Conservation (phyloP, 1,140 invertebrate genomes). For the Proales similis region DNA sequence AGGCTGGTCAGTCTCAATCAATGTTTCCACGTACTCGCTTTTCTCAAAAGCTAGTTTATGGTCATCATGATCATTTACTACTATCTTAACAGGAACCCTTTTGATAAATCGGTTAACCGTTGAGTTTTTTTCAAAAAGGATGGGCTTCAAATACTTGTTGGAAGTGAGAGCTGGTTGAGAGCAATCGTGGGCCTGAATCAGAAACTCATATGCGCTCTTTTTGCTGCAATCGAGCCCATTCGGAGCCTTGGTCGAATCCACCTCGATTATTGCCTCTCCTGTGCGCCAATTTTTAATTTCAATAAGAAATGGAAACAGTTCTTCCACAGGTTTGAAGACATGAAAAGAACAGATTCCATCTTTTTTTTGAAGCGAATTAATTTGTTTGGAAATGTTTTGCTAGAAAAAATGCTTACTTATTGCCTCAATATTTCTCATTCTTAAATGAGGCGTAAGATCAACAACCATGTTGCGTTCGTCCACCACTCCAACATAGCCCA, state of each 20-base stretch:
- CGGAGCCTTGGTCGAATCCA: neutral
- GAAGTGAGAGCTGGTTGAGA: slow-evolving; percentile 21
- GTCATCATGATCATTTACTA: slow-evolving; percentile 34
- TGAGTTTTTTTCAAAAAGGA: neutral
- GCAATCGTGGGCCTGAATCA: slow-evolving; percentile 31
- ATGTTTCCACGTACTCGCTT: neutral
- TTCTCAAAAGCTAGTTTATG: slow-evolving; percentile 14
- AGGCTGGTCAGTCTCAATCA: slow-evolving; percentile 25
- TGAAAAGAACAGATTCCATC: slow-evolving; percentile 37
- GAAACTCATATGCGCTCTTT: slow-evolving; percentile 26
- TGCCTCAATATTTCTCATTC: slow-evolving; percentile 36
- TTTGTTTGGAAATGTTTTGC: neutral
- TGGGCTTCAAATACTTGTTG: slow-evolving; percentile 1
- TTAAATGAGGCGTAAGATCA: slow-evolving; percentile 31
- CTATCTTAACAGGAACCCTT: slow-evolving; percentile 32
- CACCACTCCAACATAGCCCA: slow-evolving; percentile 11
- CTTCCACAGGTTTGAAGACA: slow-evolving; percentile 23
- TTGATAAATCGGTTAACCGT: neutral
- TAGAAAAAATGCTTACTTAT: slow-evolving; percentile 22
- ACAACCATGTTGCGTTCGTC: slow-evolving; percentile 26
- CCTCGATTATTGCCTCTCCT: slow-evolving; percentile 23
- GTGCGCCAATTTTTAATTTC: slow-evolving; percentile 25
- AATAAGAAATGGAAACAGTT: slow-evolving; percentile 29
- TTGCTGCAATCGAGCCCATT: slow-evolving; percentile 23
- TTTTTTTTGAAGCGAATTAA: neutral